These are phyloP conservation scores for Halocynthia aurantium DNA, from an alignment of 23 tunicate genomes.

Conservation along the genomic window DNA sequence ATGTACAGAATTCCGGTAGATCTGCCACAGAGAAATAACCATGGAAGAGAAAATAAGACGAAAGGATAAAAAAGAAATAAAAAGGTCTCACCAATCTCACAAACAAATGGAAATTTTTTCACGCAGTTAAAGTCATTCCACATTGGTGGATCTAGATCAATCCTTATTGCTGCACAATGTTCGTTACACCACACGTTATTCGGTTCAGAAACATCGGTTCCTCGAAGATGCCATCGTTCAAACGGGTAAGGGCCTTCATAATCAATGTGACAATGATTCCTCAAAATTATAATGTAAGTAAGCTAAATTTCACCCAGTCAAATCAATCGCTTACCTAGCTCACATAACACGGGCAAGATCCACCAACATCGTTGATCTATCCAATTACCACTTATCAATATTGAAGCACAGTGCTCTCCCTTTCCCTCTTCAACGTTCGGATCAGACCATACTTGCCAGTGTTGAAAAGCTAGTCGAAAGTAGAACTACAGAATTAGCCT, in stretches of 20 bases:
- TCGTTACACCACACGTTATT: slow-evolving; percentile 57
- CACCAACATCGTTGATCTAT: slow-evolving; percentile 25
- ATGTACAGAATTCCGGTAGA: slow-evolving; percentile 19
- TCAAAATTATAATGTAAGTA: neutral
- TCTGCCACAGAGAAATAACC: slow-evolving; percentile 1
- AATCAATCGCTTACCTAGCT: slow-evolving; percentile 23
- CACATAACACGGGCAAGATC: slow-evolving; percentile 35
- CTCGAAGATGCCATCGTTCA: slow-evolving; percentile 76
- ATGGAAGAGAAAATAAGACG: neutral
- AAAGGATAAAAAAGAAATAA: neutral
- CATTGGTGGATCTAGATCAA: slow-evolving; percentile 27
- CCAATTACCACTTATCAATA: slow-evolving; percentile 15
- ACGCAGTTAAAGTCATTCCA: slow-evolving; percentile 68
- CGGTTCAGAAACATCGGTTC: slow-evolving; percentile 41
- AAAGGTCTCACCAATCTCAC: slow-evolving; percentile 42
- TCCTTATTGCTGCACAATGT: slow-evolving; percentile 43
- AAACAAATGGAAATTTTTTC: slow-evolving; percentile 37
- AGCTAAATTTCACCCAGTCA: neutral
- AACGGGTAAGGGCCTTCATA: slow-evolving; percentile 67
- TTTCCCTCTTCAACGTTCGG: neutral
- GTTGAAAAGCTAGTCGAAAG: no score
- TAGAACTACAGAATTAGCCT: no score
- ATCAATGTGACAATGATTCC: neutral
- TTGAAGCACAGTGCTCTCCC: slow-evolving; percentile 24
- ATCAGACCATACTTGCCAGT: no score